Base-by-base conservation (phyloP, 1,140 invertebrate genomes). In the Chironomus tepperi region DNA sequence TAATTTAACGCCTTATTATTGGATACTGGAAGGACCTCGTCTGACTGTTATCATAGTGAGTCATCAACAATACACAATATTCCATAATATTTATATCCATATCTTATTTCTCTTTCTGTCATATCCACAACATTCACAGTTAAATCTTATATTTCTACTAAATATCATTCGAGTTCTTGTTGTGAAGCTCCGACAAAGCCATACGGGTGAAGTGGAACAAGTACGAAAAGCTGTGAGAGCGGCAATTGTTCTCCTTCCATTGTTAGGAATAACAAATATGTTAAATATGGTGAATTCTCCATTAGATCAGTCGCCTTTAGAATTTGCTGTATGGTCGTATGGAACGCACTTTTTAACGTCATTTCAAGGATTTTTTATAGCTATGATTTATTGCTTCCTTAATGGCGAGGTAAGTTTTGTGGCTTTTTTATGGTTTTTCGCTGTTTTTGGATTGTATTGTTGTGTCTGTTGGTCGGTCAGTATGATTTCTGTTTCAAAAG, bases 321-420 rank as follows among this genome's bases (percentile, higher is more conserved):
- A 88, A 75, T 95, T 96, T 78, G 91, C 88, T 0, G 75, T 92
- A 0, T 96, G 93, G 93, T 89, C 89, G 0, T 95, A 93, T 80
- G 85, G 85, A 0, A 90, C 91, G 0, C 90, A 94, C 79, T 91
- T 94, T 77, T 84, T 96, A 10, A 88, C 88, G 2, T 93, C 93
- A 1, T 95, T 94, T 79, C 92, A 96, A 84, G 94, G 94, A 3
- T 90, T 95, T 76, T 92, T 95, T 78, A 89, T 96, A 34, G 89
- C 92, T 0, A 86, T 90, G 2, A 83, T 96, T 18, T 96, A 96
- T 81, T 97, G 94, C 80, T 95, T 96, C 78, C 82, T 93, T 42
- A 96, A 96, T 78, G 90, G 90, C 73, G 94, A 97, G 88, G 93
- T 95, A 84, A 87, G 74, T 42, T 43, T 73, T 16, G 19, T 3